A percentile compares a stretch with the other conserved stretches of the same genome.
phyloP scores from a whole-genome alignment of 2,113 vertebrate genomes.

The Montifringilla adamsi region DNA sequence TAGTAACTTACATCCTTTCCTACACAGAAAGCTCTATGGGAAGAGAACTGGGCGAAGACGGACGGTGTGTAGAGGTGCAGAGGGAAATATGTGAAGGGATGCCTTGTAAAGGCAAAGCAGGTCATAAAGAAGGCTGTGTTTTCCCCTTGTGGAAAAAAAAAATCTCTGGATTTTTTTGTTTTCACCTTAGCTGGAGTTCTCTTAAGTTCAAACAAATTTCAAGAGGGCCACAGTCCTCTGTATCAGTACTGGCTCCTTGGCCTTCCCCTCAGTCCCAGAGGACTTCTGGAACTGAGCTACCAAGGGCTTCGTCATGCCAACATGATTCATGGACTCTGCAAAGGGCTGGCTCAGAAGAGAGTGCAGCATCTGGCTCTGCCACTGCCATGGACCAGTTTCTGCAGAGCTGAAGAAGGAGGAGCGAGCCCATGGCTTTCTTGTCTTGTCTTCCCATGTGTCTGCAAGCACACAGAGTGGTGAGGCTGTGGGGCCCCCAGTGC shows the following conservation, averaged over 20 bases:
- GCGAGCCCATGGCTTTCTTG: neutral
- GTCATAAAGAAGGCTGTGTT: neutral
- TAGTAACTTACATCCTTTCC: neutral
- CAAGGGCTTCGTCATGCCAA: neutral
- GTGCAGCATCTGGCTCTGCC: neutral
- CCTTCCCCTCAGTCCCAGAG: neutral
- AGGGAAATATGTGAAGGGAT: neutral
- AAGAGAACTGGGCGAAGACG: neutral
- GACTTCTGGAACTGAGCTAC: neutral
- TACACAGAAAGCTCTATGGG: neutral
- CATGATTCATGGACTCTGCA: neutral
- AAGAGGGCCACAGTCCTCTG: neutral
- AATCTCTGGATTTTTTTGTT: neutral
- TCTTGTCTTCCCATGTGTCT: neutral
- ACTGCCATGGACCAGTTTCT: neutral
- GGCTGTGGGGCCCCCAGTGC: neutral
- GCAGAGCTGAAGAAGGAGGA: neutral
- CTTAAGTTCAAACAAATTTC: neutral
- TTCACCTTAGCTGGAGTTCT: neutral
- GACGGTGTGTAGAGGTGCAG: neutral
- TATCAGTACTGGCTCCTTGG: neutral
- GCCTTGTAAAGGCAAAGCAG: neutral
- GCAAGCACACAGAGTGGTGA: neutral
- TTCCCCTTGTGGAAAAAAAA: neutral
- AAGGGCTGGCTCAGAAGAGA: neutral